Percentiles rank a stretch among this genome's conserved stretches.
phyloP scores from a whole-genome alignment of 2,888 invertebrate genomes.

The Atethmia centrago region DNA sequence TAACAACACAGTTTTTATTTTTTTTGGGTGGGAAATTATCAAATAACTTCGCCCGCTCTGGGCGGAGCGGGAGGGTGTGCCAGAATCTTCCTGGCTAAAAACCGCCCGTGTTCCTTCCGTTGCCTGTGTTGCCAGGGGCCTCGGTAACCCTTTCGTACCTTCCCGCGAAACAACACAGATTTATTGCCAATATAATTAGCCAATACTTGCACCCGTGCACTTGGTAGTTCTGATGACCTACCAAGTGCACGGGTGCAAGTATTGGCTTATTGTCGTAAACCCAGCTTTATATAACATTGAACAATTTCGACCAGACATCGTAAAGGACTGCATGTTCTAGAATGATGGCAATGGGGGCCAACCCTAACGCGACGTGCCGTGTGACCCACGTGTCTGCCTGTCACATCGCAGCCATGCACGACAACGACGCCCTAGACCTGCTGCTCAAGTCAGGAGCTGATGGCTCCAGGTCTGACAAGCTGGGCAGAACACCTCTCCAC shows the following conservation, averaged over 20 bases:
- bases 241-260: neutral
- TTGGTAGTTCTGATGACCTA: no score
- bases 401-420: constrained; percentile 78
- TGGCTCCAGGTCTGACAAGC: constrained; percentile 71
- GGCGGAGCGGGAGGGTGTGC: no score
- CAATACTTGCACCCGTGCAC: no score
- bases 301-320: neutral
- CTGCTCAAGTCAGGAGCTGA: constrained; percentile 75
- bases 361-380: constrained; percentile 67
- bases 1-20: no score
- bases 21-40: no score
- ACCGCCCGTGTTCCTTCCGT: no score
- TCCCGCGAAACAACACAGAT: no score
- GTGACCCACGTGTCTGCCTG: constrained; percentile 62
- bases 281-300: neutral
- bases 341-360: constrained; percentile 60
- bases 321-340: constrained; percentile 11
- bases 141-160: no score
- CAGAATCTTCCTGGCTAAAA: no score
- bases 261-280: neutral
- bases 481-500: constrained; percentile 81
- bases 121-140: no score
- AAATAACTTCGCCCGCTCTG: no score
- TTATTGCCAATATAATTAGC: no score
- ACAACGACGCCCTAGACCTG: constrained; percentile 71